Base-by-base conservation (phyloP, 2,888 invertebrate species). In the Drosophila cognata region DNA sequence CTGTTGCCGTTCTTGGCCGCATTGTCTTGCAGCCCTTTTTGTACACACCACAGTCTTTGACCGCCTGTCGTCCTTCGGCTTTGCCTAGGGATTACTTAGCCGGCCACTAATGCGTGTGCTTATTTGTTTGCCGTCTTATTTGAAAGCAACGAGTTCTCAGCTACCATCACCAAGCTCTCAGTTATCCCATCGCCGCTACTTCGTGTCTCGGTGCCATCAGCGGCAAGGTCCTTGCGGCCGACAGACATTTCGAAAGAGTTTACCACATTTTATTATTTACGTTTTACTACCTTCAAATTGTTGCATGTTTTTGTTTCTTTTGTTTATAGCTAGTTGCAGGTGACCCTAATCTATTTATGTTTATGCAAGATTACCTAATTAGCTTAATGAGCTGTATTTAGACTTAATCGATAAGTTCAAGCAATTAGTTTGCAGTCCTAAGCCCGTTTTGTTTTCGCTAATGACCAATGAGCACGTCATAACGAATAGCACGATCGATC, bases 81-180 rank as follows among this genome's bases (percentile, higher is more conserved):
- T 52, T 61, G 82, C 84, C 77, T 52, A 71, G 89, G 89, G 90
- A 89, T 88, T 88, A 90, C 91, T 87, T 87, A 84, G 88, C 77
- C 62, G 78, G 79, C 80, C 84, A 84, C 74, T 89, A 90, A 88
- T 87, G 87, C 84, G 77, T 82, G 62, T 62, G 89, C 89, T 89
- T 90, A 87, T 87, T 87, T 87, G 87, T 84, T 84, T 79, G 79
- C 74, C 74, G 68, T 61, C 61, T 66, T 79, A 82, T 67, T 69
- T 69, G 66, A 53, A 35, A 59, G 51, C 67, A 58, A 4, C 67
- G 25, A 46, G 46, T 46, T 46, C 46, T 25, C 57, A n/a, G 33
- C 29, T 41, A 6, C 41, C 50, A 29, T 2, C 21, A 29, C 29
- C 29, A 52, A 38, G 21, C 43, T 52, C 35, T 29, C 58, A 57